Base-by-base conservation (phyloP, 2,888 invertebrate species). In the Sympetrum striolatum region DNA sequence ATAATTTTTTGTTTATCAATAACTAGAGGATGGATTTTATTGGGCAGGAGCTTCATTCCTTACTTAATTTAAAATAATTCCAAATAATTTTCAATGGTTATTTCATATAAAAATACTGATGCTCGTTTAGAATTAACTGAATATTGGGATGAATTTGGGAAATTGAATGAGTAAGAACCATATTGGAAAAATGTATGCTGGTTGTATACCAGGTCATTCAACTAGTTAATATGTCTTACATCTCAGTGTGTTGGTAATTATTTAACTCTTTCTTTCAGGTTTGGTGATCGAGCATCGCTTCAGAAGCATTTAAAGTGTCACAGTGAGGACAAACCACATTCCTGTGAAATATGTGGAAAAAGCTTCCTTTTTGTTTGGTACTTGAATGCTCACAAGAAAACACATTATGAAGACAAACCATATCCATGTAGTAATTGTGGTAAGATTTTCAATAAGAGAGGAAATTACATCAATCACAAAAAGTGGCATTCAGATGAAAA, bases 341-440 rank as follows among this genome's bases (percentile, higher is more conserved):
- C 90, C 18, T 91, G 91, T 80, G 90, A 90, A 58, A 44, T 90
- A 15, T 91, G 91, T 90, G 91, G 90, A 5, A 91, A 91, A 48
- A 90, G 25, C 4, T 91, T 91, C 81, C 80, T 44, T 37, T 91
- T 90, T 22, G 37, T 37, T 15, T 91, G 91, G 91, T 91, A 91
- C 37, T 53, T 91, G n/a, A 90, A 60, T 39, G 90, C 80, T 25
- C 91, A 91, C 64, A 73, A 60, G 73, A 90, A 90, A 86, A 79
- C 39, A n/a, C 90, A 86, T 79, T 64, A 80, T 31, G 73, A 90
- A 86, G 73, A 92, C 31, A 91, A 92, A 5, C 92, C 92, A 12
- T 93, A 92, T 91, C 92, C 92, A 25, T 94, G 94, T 91, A 92
- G 92, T 80, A 91, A 92, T 80, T 94, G 94, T 91, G 92, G 92